phyloP scores from a whole-genome alignment of 1,140 invertebrate genomes.

The Eueides isabella region DNA sequence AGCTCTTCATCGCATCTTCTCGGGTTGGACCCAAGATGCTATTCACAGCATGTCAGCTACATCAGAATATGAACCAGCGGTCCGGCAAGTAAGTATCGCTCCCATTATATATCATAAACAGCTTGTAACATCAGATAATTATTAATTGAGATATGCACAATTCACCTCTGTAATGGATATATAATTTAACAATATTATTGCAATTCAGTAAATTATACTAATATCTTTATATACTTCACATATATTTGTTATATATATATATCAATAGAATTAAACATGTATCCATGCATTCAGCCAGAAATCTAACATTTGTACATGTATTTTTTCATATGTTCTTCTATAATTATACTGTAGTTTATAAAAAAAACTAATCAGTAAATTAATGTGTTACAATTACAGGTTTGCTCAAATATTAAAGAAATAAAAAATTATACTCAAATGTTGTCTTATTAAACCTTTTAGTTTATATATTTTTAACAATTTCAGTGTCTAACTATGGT shows the following conservation, averaged over 20 bases:
- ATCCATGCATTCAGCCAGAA: no score
- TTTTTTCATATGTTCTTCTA: no score
- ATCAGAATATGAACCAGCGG: constrained; percentile 79
- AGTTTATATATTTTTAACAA: constrained; percentile 25
- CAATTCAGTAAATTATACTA: background rate
- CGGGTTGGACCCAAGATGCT: constrained; percentile 81
- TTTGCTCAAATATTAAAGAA: constrained; percentile 26
- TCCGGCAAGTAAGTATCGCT: constrained; percentile 77
- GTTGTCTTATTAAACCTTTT: constrained; percentile 67
- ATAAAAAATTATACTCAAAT: constrained; percentile 56
- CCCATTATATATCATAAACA: constrained; percentile 5
- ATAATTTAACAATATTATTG: background rate
- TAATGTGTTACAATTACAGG: background rate
- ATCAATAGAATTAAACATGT: background rate
- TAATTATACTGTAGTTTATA: no score
- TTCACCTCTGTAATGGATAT: background rate
- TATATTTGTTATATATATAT: background rate
- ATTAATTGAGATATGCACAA: background rate
- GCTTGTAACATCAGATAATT: constrained; percentile 15
- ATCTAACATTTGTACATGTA: no score
- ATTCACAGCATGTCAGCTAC: constrained; percentile 80
- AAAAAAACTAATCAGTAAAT: background rate
- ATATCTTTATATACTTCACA: background rate
- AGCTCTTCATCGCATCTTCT: constrained; percentile 72
- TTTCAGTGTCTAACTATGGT: constrained; percentile 35